Base-by-base conservation (phyloP, 2,888 invertebrate genomes). In the Thereva unica region DNA sequence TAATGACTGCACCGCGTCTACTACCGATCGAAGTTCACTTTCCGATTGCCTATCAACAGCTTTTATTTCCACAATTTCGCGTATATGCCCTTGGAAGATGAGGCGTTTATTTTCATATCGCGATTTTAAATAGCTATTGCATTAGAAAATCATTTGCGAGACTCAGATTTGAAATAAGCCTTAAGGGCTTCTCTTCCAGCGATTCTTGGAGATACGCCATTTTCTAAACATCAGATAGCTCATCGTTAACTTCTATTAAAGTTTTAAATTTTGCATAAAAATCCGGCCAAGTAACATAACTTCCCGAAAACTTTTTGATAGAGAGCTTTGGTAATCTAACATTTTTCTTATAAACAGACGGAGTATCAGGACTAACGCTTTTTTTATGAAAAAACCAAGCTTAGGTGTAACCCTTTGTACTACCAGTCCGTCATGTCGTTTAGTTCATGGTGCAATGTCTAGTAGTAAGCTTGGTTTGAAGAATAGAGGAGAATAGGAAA, bases 101-200 rank as follows among this genome's bases (percentile, higher is more conserved):
- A 47, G n/a, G 5, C n/a, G 47, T n/a, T 47, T 47, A 10, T 47
- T 47, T 47, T 47, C 47, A 47, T 47, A 47, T 10, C 47, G 5
- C n/a, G 47, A 9, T n/a, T 47, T 47, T 47, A 2, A 10, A 5
- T 47, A 10, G 47, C 47, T 47, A 1, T 47, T n/a, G 47, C 47
- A n/a, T 5, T n/a, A 47, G 47, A 10, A 47, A 47, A n/a, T 47
- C 47, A 1, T 12, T 9, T 5, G 9, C 47, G 12, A 47, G 47
- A 47, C 47, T 47, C n/a, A 47, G n/a, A 2, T 47, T 47, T n/a
- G 47, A 47, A 47, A 47, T 47, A 6, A 10, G 47, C 5, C 5
- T 47, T n/a, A 47, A 12, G 6, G 47, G 3, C 47, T 10, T 47
- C 10, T 47, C 47, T 12, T 47, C 3, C 10, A 47, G n/a, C 6